Percentiles rank a stretch among this genome's conserved stretches.
These are phyloP conservation scores for Drosophila nigrodunni DNA, from an alignment of 1,140 invertebrate species.

Conservation along the genomic window DNA sequence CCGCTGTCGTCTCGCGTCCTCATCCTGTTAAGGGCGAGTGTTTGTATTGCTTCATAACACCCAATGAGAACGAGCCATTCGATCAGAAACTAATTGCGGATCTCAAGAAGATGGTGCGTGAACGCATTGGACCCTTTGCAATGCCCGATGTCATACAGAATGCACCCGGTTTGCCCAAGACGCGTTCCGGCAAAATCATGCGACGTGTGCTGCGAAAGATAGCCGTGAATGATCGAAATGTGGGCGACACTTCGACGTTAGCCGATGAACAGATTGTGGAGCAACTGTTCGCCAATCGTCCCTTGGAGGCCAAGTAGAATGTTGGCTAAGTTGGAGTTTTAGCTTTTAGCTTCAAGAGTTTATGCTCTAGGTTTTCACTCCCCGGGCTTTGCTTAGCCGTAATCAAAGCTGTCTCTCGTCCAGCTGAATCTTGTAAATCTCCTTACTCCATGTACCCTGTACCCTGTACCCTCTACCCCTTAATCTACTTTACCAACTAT, in stretches of 20 bases:
- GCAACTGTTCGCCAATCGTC: slow-evolving; percentile 90
- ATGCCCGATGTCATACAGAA: slow-evolving; percentile 97
- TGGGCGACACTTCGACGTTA: slow-evolving; percentile 97
- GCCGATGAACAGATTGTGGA: slow-evolving; percentile 95
- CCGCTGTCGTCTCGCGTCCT: slow-evolving; percentile 97
- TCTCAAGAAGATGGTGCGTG: slow-evolving; percentile 93
- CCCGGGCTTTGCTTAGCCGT: slow-evolving; percentile 45
- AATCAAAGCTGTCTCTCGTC: slow-evolving; percentile 26
- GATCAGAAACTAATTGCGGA: slow-evolving; percentile 90
- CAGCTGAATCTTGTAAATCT: slow-evolving; percentile 72
- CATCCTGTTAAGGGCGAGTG: slow-evolving; percentile 98
- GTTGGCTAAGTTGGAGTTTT: slow-evolving; percentile 20
- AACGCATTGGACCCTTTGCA: slow-evolving; percentile 98
- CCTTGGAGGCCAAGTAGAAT: slow-evolving; percentile 84
- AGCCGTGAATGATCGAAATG: slow-evolving; percentile 93
- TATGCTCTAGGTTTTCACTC: background rate
- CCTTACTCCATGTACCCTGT: slow-evolving; percentile 18
- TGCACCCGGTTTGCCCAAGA: slow-evolving; percentile 97
- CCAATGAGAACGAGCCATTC: slow-evolving; percentile 91
- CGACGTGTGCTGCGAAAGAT: slow-evolving; percentile 96
- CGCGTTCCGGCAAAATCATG: slow-evolving; percentile 99
- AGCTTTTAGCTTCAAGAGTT: slow-evolving; percentile 40
- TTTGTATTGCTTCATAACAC: slow-evolving; percentile 97
- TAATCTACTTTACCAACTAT: too few species aligned
- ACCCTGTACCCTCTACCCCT: background rate